Percentiles rank a stretch among this genome's conserved stretches.
Conservation (phyloP, 2,797 vertebrate genomes). For the Ceryle rudis region DNA sequence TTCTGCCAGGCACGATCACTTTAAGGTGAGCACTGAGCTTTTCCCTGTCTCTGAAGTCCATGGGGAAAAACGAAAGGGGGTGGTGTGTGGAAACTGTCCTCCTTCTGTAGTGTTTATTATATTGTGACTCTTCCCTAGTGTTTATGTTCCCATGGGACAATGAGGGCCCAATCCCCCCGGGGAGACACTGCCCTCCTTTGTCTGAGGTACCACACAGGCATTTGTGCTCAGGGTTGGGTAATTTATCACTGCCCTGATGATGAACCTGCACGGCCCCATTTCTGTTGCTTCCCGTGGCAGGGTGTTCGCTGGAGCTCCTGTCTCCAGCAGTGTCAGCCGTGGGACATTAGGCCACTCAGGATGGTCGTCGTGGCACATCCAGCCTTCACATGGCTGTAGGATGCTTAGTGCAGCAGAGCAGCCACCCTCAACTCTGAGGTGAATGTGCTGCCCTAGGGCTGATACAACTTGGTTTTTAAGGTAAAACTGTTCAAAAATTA, state of each 20-base stretch:
- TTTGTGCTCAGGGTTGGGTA: not conserved
- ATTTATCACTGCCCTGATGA: slow-evolving; percentile 19
- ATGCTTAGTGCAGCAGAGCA: fast-evolving
- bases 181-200: not conserved
- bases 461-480: not conserved
- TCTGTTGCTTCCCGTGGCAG: not conserved
- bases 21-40: not conserved
- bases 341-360: not conserved
- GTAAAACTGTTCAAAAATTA: not conserved
- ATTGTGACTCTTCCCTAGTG: not conserved
- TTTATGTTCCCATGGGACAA: not conserved
- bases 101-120: not conserved
- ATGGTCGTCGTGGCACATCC: not conserved
- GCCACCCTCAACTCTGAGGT: not conserved
- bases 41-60: not conserved
- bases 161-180: not conserved
- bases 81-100: not conserved
- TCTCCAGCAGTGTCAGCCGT: fast-evolving
- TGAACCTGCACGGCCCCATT: not conserved
- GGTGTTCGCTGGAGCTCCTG: fast-evolving
- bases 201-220: not conserved
- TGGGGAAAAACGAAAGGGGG: not conserved
- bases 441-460: not conserved
- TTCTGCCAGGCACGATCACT: not conserved
- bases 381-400: fast-evolving